Percentiles rank a stretch among this genome's conserved stretches.
These are phyloP conservation scores for Poeciliopsis retropinna DNA, from an alignment of 2,113 vertebrate species.

Conservation along the genomic window DNA sequence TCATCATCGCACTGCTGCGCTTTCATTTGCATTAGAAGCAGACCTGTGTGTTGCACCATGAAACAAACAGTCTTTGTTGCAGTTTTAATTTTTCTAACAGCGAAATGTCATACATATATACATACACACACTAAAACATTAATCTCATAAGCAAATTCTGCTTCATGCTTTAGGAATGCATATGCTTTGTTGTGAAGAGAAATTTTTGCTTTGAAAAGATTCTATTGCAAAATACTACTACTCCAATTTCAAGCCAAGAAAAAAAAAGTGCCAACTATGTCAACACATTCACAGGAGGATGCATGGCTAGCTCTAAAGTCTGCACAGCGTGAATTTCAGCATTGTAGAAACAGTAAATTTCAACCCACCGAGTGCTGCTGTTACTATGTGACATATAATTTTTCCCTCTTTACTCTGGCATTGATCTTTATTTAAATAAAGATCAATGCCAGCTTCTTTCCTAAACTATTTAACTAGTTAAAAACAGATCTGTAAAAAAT, in stretches of 20 bases:
- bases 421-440: slow-evolving; percentile 31
- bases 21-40: slow-evolving; percentile 58
- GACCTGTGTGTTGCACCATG: slow-evolving; percentile 20
- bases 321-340: slow-evolving; percentile 16
- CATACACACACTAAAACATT: background rate
- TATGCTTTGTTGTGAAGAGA: slow-evolving; percentile 2
- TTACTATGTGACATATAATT: slow-evolving; percentile 6
- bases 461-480: background rate
- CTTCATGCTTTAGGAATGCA: slow-evolving; percentile 7
- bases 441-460: too few species aligned
- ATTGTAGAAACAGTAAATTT: slow-evolving; percentile 36
- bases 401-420: background rate
- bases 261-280: slow-evolving; percentile 31
- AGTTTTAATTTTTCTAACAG: slow-evolving; percentile 9
- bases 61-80: slow-evolving; percentile 30
- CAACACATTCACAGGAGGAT: slow-evolving; percentile 31
- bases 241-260: slow-evolving; percentile 28
- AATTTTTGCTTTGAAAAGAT: background rate
- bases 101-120: too few species aligned
- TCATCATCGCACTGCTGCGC: slow-evolving; percentile 45
- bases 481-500: too few species aligned
- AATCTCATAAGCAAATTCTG: background rate
- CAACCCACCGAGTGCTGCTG: slow-evolving; percentile 7
- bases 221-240: slow-evolving; percentile 13
- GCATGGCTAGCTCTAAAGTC: slow-evolving; percentile 6